Percentiles rank a stretch among this genome's conserved stretches.
Conservation (phyloP, 2,113 vertebrate species). For the Alligator sinensis region DNA sequence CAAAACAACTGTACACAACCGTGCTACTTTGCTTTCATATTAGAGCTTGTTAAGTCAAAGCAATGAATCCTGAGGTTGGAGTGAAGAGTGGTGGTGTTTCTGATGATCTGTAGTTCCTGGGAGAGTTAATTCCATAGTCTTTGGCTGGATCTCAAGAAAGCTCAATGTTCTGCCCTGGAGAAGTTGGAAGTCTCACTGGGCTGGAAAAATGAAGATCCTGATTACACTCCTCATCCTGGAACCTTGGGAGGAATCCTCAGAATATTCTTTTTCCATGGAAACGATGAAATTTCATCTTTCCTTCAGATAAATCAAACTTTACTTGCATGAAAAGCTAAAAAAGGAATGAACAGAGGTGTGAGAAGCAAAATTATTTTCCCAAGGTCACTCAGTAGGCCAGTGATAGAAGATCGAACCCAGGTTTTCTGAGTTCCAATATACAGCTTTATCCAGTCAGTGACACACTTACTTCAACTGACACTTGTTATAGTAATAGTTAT, state of each 20-base stretch:
- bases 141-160: background rate
- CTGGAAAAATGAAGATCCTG: background rate
- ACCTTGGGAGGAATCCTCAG: background rate
- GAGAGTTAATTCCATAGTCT: background rate
- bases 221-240: background rate
- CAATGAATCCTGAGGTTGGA: background rate
- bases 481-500: too few species aligned
- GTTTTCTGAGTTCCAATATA: too few species aligned
- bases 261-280: background rate
- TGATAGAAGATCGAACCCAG: too few species aligned
- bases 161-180: background rate
- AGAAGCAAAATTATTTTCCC: too few species aligned
- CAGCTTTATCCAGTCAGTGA: too few species aligned
- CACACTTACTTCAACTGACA: too few species aligned
- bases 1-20: rapidly evolving
- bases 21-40: background rate
- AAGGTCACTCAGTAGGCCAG: too few species aligned
- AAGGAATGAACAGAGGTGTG: too few species aligned
- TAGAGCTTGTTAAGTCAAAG: background rate
- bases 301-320: background rate
- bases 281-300: background rate
- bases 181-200: background rate
- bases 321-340: background rate
- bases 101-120: background rate
- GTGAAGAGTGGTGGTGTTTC: background rate